phyloP scores from a whole-genome alignment of 2,797 vertebrate species.

The Sciurus carolinensis region DNA sequence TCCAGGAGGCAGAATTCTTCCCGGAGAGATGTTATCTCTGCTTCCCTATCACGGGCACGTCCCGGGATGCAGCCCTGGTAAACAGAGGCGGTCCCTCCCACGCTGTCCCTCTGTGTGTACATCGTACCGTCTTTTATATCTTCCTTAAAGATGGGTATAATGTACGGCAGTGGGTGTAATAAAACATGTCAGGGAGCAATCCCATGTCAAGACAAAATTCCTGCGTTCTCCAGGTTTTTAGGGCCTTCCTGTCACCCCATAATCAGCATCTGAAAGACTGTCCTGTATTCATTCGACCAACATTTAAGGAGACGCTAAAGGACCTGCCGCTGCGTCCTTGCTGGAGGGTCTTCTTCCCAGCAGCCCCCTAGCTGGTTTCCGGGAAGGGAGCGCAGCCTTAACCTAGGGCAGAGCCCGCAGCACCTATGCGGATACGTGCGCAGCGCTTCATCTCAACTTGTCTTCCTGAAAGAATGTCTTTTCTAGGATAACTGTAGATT shows the following conservation, averaged over 20 bases:
- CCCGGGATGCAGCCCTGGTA: background rate
- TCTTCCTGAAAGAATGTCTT: background rate
- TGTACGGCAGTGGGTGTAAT: background rate
- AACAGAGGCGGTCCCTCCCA: background rate
- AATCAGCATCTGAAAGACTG: background rate
- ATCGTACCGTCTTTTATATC: background rate
- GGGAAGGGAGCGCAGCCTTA: background rate
- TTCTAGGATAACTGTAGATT: constrained; percentile 11
- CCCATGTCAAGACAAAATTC: too few species aligned
- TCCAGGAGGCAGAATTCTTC: constrained; percentile 46
- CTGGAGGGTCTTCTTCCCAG: background rate
- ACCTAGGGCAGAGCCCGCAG: background rate
- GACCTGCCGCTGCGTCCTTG: background rate
- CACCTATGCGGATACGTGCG: background rate
- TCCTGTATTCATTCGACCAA: background rate
- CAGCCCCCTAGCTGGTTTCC: background rate
- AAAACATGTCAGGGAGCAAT: background rate
- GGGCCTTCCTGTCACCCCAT: background rate
- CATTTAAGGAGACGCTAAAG: background rate
- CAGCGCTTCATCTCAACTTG: background rate
- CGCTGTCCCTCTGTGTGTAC: background rate
- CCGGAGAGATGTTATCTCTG: background rate
- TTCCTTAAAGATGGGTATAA: background rate
- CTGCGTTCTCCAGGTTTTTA: background rate
- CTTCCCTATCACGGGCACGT: constrained; percentile 19